Conservation (phyloP, 1,140 invertebrate genomes). For the Druon quercuslanigerum region DNA sequence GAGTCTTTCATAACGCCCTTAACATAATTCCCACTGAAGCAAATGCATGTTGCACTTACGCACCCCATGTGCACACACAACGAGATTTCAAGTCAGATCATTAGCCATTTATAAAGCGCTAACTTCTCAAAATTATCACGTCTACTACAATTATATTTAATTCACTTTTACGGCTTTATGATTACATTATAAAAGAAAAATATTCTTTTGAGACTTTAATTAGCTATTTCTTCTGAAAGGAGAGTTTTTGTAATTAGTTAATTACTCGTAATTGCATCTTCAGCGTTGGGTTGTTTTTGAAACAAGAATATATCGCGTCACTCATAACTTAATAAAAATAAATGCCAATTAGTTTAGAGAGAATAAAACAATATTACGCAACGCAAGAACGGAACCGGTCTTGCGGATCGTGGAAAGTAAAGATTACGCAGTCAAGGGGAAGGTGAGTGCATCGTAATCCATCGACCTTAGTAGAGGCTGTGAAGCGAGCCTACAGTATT, state of each 20-base stretch:
- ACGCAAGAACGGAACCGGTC: constrained; percentile 21
- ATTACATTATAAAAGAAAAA: constrained; percentile 8
- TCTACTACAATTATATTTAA: neutral
- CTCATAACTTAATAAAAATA: neutral
- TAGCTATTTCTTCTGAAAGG: too few species aligned
- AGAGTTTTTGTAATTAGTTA: too few species aligned
- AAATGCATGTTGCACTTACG: neutral
- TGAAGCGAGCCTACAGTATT: constrained; percentile 1
- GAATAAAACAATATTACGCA: constrained; percentile 36
- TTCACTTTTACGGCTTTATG: constrained; percentile 7
- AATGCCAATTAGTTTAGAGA: constrained; percentile 23
- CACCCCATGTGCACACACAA: neutral
- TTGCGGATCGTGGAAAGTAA: constrained; percentile 8
- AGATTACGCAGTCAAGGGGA: constrained; percentile 27
- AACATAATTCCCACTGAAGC: neutral
- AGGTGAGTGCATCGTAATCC: constrained; percentile 26
- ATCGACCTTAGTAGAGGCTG: constrained; percentile 19
- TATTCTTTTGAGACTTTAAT: too few species aligned
- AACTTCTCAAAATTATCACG: too few species aligned
- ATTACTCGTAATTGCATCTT: neutral
- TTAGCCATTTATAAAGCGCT: neutral
- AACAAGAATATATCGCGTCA: neutral
- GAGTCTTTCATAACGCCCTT: neutral
- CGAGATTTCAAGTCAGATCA: neutral
- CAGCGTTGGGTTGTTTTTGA: neutral